phyloP scores from a whole-genome alignment of 1,140 invertebrate genomes.

The Eciton burchellii region DNA sequence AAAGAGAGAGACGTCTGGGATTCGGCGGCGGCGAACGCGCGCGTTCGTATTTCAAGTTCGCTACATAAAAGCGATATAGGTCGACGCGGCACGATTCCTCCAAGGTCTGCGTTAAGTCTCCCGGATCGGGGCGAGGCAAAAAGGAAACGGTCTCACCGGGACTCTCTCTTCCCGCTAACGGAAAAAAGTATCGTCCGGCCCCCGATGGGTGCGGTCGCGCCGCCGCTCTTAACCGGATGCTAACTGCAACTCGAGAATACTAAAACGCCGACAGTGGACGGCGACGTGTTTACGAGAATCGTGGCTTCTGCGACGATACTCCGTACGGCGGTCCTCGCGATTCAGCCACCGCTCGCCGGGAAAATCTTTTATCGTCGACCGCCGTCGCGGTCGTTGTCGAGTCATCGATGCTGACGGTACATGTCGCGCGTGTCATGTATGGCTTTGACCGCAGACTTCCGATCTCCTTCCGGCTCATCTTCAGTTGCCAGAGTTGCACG shows the following conservation, averaged over 20 bases:
- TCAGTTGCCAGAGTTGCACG: too few species aligned
- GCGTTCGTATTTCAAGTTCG: constrained; percentile 49
- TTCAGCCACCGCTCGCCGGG: constrained; percentile 9
- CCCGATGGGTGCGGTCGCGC: constrained; percentile 76
- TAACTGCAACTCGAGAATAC: constrained; percentile 81
- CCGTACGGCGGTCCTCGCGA: background rate
- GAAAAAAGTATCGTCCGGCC: constrained; percentile 56
- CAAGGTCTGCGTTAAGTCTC: constrained; percentile 66
- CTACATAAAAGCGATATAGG: constrained; percentile 58
- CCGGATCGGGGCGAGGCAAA: constrained; percentile 43
- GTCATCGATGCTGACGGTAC: too few species aligned
- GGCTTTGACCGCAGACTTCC: too few species aligned
- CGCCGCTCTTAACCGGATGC: constrained; percentile 79
- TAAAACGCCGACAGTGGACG: constrained; percentile 73
- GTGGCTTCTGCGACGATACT: constrained; percentile 50
- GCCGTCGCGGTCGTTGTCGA: background rate
- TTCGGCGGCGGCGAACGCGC: background rate
- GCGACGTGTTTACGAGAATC: constrained; percentile 79
- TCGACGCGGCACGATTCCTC: constrained; percentile 39
- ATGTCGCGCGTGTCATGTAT: too few species aligned
- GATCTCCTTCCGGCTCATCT: too few species aligned
- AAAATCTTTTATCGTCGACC: constrained; percentile 46
- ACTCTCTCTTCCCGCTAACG: constrained; percentile 11
- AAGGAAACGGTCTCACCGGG: constrained; percentile 44
- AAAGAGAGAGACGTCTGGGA: constrained; percentile 41